phyloP scores from a whole-genome alignment of 2,797 vertebrate genomes.

The Gadopsis marmoratus region DNA sequence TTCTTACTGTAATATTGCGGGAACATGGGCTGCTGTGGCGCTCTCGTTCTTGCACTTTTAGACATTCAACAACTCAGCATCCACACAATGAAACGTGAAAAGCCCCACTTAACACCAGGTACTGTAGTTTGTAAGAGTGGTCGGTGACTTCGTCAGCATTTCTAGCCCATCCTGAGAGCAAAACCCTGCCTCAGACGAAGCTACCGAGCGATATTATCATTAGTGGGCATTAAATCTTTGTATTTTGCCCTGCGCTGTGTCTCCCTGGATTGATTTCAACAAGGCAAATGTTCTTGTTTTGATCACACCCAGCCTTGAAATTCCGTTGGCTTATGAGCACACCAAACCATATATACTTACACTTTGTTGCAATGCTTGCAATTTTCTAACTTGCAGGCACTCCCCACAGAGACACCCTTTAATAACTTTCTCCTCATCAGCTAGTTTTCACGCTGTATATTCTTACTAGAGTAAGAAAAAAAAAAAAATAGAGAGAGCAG shows the following conservation, averaged over 20 bases:
- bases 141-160: conserved; percentile 22
- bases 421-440: conserved; percentile 80
- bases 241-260: conserved; percentile 1
- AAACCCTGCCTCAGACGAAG: conserved; percentile 16
- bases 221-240: conserved; percentile 51
- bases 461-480: conserved; percentile 40
- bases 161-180: neutral
- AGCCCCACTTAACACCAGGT: neutral
- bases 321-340: conserved; percentile 41
- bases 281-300: conserved; percentile 63
- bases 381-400: conserved; percentile 53
- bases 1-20: neutral
- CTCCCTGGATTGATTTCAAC: conserved; percentile 49
- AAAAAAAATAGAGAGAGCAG: neutral
- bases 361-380: conserved; percentile 76
- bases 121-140: neutral
- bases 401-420: conserved; percentile 64
- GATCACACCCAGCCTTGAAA: conserved; percentile 67
- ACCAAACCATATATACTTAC: conserved; percentile 37
- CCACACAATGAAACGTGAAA: conserved; percentile 10
- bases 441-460: conserved; percentile 61
- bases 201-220: conserved; percentile 51
- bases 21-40: neutral
- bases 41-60: neutral
- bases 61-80: conserved; percentile 7